Conservation (phyloP, 1,140 invertebrate species). For the Globodera rostochiensis region DNA sequence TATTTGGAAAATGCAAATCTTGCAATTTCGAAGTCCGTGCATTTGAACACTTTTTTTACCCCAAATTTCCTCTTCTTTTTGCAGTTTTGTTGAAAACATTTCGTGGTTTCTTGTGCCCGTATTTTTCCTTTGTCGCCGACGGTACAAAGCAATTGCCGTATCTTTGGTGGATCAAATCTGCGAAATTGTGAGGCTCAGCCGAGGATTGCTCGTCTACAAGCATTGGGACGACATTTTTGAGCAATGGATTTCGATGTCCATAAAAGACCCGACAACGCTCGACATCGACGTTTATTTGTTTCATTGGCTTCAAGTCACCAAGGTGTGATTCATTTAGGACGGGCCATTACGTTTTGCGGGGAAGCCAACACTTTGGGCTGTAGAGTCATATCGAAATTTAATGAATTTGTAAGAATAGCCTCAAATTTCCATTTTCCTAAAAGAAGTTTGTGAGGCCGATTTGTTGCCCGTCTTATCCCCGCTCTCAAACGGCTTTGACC, state of each 20-base stretch:
- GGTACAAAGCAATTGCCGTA: neutral
- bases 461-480: no score
- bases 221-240: slow-evolving; percentile 1
- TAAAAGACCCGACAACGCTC: neutral
- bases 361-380: no score
- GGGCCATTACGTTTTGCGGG: no score
- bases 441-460: no score
- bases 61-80: neutral
- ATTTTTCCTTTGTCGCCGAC: neutral
- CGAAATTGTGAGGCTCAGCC: neutral
- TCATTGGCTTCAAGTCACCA: neutral
- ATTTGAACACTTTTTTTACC: neutral
- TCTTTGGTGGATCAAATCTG: neutral
- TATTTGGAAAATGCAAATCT: neutral
- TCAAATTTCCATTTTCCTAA: no score
- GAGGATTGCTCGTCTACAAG: neutral
- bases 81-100: neutral
- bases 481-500: no score
- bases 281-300: neutral
- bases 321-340: neutral
- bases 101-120: neutral
- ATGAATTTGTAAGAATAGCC: no score
- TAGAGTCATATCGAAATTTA: no score
- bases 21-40: neutral
- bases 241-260: neutral